Evolutionary conservation across 1,140 invertebrate genomes (phyloP), one percentile per base, ranked within the genome.

Genomic region (Chironomus tepperi): DNA sequence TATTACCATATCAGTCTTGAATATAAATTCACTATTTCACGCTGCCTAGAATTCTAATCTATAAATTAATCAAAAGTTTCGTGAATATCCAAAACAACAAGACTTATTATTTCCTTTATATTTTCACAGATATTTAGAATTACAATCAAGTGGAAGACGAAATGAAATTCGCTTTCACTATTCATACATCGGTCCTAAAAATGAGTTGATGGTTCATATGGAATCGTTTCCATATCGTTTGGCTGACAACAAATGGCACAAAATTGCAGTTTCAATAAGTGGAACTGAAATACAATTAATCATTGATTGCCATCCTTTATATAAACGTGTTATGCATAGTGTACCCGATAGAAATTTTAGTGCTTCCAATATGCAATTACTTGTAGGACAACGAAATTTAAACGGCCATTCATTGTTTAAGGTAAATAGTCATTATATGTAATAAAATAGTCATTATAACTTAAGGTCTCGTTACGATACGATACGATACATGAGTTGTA

Each of bases 211-310:
- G 74, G 86, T 91, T 77, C 89, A 90, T 79, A 88, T 92, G 75
- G 93, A 95, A 86, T 90, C 91, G 81, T 96, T 96, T 86, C 91
- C 90, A 77, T 94, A 91, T 84, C 87, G 89, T 77, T 85, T 96
- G 79, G 93, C 92, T 73, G 93, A 96, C 82, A 89, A 90, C 79
- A 86, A 86, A 77, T 96, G 94, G 94, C 94, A 96, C 85, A 89
- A 89, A 79, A 85, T 96, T 78, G 92, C 93, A 76, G 83, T 96
- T 72, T 89, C 89, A 77, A 88, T 95, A 77, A 94, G 91, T 77
- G 93, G 91, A 76, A 88, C 88, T 77, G 89, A 93, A 84, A 89
- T 92, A 76, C 90, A 92, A 81, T 84, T 96, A 76, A 87, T 92
- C 77, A 89, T 96, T 74, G 93, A 96, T 85, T 96, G 94, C 85